Conservation (phyloP, 2,888 invertebrate species). For the Phyllotreta cruciferae region DNA sequence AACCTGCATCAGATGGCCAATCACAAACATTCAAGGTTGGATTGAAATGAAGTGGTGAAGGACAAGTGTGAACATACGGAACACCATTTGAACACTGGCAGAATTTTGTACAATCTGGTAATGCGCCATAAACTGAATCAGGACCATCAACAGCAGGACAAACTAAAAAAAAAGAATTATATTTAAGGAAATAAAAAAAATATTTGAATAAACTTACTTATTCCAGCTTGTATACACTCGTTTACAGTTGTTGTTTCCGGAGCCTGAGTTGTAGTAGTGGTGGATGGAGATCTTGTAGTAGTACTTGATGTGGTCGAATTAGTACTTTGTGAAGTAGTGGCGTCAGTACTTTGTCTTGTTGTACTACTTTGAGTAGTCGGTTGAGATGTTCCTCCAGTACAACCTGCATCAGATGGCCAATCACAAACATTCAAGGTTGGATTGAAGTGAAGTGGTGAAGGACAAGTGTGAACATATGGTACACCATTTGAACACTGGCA, state of each 20-base stretch:
- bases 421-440: constrained; percentile 34
- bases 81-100: constrained; percentile 38
- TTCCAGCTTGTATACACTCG: not conserved
- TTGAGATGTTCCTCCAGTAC: constrained; percentile 9
- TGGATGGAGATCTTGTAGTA: not conserved
- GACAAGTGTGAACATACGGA: constrained; percentile 33
- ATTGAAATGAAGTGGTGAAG: constrained; percentile 35
- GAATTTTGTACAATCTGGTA: constrained; percentile 35
- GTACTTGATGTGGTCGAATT: not conserved
- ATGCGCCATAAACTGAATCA: constrained; percentile 32
- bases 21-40: constrained; percentile 36
- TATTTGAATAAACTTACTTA: not conserved
- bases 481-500: constrained; percentile 36
- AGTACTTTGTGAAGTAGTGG: not conserved
- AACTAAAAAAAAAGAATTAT: constrained; percentile 2
- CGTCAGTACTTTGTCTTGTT: not conserved
- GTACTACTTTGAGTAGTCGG: not conserved
- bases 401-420: constrained; percentile 25
- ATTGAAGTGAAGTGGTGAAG: constrained; percentile 35
- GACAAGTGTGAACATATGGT: constrained; percentile 32
- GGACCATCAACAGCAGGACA: constrained; percentile 34
- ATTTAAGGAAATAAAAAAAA: not conserved
- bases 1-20: constrained; percentile 27
- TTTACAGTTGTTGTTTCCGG: not conserved
- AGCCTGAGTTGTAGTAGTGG: not conserved